phyloP scores from a whole-genome alignment of 2,888 invertebrate species.

The Caradrina kadenii region DNA sequence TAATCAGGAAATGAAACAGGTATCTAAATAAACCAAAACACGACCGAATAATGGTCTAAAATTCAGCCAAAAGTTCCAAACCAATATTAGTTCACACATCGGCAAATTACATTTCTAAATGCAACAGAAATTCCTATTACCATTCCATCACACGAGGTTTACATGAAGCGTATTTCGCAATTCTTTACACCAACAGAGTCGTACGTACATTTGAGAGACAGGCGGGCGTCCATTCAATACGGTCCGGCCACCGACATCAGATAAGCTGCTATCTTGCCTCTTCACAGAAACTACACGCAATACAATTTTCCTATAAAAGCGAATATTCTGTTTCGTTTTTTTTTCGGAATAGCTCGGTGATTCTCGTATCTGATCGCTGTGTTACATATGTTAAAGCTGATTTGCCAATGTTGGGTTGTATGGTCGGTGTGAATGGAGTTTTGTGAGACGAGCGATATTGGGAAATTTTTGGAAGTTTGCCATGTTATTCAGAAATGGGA shows the following conservation, averaged over 20 bases:
- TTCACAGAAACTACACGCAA: constrained; percentile 65
- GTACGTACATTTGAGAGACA: constrained; percentile 66
- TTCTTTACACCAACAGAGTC: constrained; percentile 54
- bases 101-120: constrained; percentile 15
- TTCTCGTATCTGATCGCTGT: constrained; percentile 55
- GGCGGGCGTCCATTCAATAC: constrained; percentile 69
- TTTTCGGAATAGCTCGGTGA: constrained; percentile 44
- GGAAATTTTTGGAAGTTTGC: constrained; percentile 15
- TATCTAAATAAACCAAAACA: not conserved
- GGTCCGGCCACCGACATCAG: constrained; percentile 67
- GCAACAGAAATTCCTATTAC: constrained; percentile 21
- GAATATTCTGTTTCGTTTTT: constrained; percentile 62
- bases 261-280: constrained; percentile 64
- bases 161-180: constrained; percentile 56
- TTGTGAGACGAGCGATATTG: not conserved
- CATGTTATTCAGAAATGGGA: not conserved
- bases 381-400: constrained; percentile 45
- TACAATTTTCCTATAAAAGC: constrained; percentile 67
- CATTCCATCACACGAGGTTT: constrained; percentile 38
- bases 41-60: not conserved
- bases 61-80: not conserved
- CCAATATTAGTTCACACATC: not conserved
- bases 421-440: constrained; percentile 10
- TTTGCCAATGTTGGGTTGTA: constrained; percentile 27
- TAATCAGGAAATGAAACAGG: not conserved